Conservation (phyloP, 2,797 vertebrate species). For the Phataginus tetradactyla region DNA sequence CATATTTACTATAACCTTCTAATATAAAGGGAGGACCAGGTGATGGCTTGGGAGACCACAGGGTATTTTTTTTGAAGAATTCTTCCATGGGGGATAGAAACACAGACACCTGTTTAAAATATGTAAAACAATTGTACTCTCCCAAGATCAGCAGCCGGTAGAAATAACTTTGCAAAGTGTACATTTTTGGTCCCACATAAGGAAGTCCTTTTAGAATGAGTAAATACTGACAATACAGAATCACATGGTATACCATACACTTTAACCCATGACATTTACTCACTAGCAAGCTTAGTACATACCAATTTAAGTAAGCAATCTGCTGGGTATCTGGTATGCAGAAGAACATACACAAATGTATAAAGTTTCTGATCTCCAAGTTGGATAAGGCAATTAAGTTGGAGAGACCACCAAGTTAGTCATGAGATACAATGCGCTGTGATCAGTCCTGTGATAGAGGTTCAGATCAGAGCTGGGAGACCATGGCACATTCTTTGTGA, state of each 20-base stretch:
- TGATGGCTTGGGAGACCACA: background rate
- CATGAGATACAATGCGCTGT: background rate
- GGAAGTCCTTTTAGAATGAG: background rate
- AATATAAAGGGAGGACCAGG: background rate
- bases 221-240: background rate
- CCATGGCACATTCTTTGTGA: background rate
- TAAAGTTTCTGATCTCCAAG: background rate
- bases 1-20: background rate
- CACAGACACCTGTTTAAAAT: background rate
- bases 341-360: background rate
- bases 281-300: background rate
- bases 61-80: background rate
- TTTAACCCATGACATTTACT: background rate
- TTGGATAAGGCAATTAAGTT: background rate
- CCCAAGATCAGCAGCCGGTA: background rate
- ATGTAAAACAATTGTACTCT: background rate
- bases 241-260: background rate
- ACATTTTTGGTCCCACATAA: background rate
- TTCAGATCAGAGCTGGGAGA: background rate
- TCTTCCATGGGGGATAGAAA: background rate
- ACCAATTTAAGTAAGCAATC: background rate
- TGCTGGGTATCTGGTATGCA: background rate
- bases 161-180: background rate
- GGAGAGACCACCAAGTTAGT: background rate
- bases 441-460: background rate